Conservation (phyloP, 2,888 invertebrate species). For the Polyploca ridens region DNA sequence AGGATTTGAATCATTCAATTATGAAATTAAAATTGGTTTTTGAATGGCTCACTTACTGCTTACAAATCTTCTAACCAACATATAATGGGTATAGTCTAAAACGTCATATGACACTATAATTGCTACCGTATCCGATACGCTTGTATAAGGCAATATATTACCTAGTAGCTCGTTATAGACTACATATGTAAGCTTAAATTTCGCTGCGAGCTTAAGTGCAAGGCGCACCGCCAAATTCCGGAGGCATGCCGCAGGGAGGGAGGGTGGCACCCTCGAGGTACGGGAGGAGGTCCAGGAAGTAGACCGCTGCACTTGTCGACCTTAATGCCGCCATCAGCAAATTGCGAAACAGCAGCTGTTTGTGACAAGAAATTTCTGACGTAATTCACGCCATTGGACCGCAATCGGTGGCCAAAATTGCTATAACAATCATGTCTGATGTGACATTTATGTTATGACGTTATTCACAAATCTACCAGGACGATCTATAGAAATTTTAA, state of each 20-base stretch:
- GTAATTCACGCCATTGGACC: slow-evolving; percentile 72
- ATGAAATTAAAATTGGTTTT: too few relatives aligned
- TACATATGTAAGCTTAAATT: slow-evolving; percentile 54
- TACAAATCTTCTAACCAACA: too few relatives aligned
- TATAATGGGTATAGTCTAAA: too few relatives aligned
- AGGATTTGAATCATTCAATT: background rate
- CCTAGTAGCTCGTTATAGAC: slow-evolving; percentile 32
- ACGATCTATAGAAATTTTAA: slow-evolving; percentile 28
- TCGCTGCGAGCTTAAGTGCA: slow-evolving; percentile 64
- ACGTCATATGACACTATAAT: background rate
- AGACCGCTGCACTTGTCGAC: slow-evolving; percentile 74
- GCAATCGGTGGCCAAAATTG: slow-evolving; percentile 62
- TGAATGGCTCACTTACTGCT: too few relatives aligned
- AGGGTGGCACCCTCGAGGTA: slow-evolving; percentile 36
- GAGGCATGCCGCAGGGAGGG: slow-evolving; percentile 67
- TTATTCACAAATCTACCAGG: slow-evolving; percentile 26
- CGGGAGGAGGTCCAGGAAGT: slow-evolving; percentile 47
- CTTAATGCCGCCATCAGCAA: slow-evolving; percentile 82
- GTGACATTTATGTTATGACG: slow-evolving; percentile 45
- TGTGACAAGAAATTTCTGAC: slow-evolving; percentile 76
- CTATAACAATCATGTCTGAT: slow-evolving; percentile 59
- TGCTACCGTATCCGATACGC: background rate
- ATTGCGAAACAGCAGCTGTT: slow-evolving; percentile 80
- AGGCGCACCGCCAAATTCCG: slow-evolving; percentile 79
- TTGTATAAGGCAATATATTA: slow-evolving; percentile 1